Evolutionary conservation across 1,140 invertebrate genomes (phyloP).

Genomic region (Thrips palmi): DNA sequence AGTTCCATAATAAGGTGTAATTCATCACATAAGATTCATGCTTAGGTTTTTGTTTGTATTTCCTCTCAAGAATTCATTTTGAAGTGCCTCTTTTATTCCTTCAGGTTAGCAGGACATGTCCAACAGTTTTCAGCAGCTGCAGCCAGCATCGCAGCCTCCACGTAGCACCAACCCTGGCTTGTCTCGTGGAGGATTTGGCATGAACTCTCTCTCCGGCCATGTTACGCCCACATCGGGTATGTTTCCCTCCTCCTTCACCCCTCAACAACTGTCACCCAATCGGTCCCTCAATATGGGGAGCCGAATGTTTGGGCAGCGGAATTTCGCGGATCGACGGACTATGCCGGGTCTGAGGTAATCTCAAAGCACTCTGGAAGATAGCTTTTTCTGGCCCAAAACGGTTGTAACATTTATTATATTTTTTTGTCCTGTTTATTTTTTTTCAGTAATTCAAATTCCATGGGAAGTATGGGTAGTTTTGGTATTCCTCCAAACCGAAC

Average conservation of each 20-base stretch:
- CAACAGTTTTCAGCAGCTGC: conserved; percentile 63
- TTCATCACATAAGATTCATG: not conserved
- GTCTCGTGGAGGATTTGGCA: conserved; percentile 36
- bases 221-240: conserved; percentile 47
- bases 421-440: conserved; percentile 11
- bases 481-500: conserved; percentile 36
- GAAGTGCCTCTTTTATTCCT: conserved; percentile 7
- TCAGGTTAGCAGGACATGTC: conserved; percentile 37
- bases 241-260: conserved; percentile 30
- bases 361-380: conserved; percentile 11
- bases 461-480: conserved; percentile 40
- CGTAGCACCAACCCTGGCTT: conserved; percentile 29
- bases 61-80: no score
- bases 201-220: conserved; percentile 41
- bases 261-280: conserved; percentile 40
- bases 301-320: conserved; percentile 50
- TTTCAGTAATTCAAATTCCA: conserved; percentile 34
- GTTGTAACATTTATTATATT: conserved; percentile 5
- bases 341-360: conserved; percentile 50
- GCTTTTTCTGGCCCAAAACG: not conserved
- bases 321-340: conserved; percentile 54
- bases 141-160: conserved; percentile 25
- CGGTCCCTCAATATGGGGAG: conserved; percentile 18
- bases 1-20: not conserved
- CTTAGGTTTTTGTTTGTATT: no score